phyloP scores from a whole-genome alignment of 2,888 invertebrate genomes.

The Caenorhabditis sulstoni region DNA sequence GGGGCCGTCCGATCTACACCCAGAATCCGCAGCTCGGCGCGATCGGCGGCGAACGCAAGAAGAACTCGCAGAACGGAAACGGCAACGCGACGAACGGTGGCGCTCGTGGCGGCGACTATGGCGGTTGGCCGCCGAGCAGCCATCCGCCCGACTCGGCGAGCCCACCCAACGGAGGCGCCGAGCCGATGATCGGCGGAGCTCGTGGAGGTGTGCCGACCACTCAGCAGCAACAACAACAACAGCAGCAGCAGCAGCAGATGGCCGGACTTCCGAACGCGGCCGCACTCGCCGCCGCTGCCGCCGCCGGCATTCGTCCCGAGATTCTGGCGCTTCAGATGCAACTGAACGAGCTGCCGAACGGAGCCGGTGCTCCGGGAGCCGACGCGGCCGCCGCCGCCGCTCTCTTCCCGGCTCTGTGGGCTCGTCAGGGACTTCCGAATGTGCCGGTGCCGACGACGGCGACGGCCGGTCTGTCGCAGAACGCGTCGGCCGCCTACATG shows the following conservation, averaged over 20 bases:
- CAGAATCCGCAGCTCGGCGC: constrained; percentile 57
- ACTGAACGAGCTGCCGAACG: constrained; percentile 27
- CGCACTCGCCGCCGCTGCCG: constrained; percentile 31
- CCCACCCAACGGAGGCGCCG: constrained; percentile 31
- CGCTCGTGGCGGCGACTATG: constrained; percentile 33
- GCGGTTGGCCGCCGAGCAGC: constrained; percentile 70
- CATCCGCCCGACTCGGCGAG: constrained; percentile 70
- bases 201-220: too few relatives aligned
- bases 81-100: too few relatives aligned
- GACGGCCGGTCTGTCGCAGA: constrained; percentile 34
- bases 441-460: constrained; percentile 37
- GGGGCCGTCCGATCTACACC: constrained; percentile 32
- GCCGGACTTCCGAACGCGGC: constrained; percentile 40
- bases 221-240: too few relatives aligned
- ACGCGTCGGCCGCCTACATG: constrained; percentile 36
- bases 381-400: constrained; percentile 7
- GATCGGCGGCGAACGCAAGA: constrained; percentile 70
- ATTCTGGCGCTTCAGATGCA: constrained; percentile 46
- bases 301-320: constrained; percentile 45
- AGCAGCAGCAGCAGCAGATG: constrained; percentile 47
- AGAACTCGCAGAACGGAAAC: constrained; percentile 40
- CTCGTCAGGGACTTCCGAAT: constrained; percentile 13
- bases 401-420: constrained; percentile 22
- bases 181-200: background rate
- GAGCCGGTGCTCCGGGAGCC: constrained; percentile 4